phyloP scores from a whole-genome alignment of 2,113 vertebrate species.

The Prochilodus magdalenae region DNA sequence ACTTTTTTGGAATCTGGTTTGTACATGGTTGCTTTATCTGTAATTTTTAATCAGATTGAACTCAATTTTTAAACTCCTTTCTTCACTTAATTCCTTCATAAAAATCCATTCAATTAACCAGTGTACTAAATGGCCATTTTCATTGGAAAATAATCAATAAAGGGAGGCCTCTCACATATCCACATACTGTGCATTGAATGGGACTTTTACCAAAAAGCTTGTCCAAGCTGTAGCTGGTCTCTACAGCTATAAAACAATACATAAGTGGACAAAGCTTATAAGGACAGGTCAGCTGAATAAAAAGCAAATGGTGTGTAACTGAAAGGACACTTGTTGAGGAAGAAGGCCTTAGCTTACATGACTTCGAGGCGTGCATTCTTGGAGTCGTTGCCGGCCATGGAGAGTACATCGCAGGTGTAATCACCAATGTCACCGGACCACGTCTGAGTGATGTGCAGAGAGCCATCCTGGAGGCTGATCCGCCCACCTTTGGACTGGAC shows the following conservation, averaged over 20 bases:
- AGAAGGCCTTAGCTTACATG: constrained; percentile 82
- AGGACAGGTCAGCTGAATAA: neutral
- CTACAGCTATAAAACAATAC: neutral
- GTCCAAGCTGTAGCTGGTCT: too few species aligned
- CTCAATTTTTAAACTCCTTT: too few species aligned
- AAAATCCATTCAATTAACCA: too few species aligned
- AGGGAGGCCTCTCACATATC: too few species aligned
- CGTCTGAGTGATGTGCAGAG: constrained; percentile 91
- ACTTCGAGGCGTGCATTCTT: constrained; percentile 88
- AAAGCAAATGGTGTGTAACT: neutral
- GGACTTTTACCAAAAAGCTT: too few species aligned
- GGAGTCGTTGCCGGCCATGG: constrained; percentile 89
- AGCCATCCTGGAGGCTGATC: constrained; percentile 83
- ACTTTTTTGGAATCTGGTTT: too few species aligned
- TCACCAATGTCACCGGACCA: constrained; percentile 98
- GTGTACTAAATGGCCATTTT: too few species aligned
- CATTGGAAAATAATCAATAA: too few species aligned
- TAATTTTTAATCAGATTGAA: too few species aligned
- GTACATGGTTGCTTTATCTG: too few species aligned
- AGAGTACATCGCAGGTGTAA: constrained; percentile 89
- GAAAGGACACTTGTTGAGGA: neutral
- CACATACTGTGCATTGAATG: too few species aligned
- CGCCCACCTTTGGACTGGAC: constrained; percentile 82
- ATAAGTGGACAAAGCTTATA: neutral
- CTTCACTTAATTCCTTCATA: too few species aligned